Base-by-base conservation (phyloP, 2,888 invertebrate species). In the Marronus borbonicus region DNA sequence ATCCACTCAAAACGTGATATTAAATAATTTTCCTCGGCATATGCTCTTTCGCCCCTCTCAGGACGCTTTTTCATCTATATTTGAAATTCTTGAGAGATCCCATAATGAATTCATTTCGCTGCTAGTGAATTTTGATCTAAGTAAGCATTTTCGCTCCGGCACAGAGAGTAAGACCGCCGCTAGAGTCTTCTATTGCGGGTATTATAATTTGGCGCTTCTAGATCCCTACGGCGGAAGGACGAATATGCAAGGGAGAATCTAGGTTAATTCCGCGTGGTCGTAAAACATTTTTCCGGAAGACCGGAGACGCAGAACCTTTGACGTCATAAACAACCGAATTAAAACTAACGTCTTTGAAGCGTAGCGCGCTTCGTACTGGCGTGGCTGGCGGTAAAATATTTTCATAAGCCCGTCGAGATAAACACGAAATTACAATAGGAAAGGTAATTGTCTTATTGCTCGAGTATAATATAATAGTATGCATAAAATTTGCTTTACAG, bases 261-360 rank as follows among this genome's bases (percentile, higher is more conserved):
- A 55, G 76, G 76, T 76, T 55, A 76, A 76, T 68, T 76, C 76
- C 58, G 60, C 12, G 44, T 14, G 50, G 68, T 66, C 76, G 68
- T 76, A 76, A 76, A 76, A 58, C 76, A 76, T 76, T 76, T 76
- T 76, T 76, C 66, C 66, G 49, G 60, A 39, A 60, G 20, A 44
- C 44, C n/a, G 28, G 72, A 74, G 60, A 17, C 28, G 60, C 12
- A 31, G 66, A 44, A 14, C 66, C 36, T 55, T 76, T 28, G 58
- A 44, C 65, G 58, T 55, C 58, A 76, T 76, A 76, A 76, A 68
- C 68, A 76, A 76, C 58, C 39, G 52, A 76, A 76, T 76, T 76
- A 76, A 76, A 76, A 76, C 64, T 75, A 75, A 75, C 75, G 49
- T 60, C 75, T 64, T 75, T 64, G 10, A 10, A 8, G 44, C 12